Conservation (phyloP, 2,888 invertebrate genomes). For the Leucozona laternaria region DNA sequence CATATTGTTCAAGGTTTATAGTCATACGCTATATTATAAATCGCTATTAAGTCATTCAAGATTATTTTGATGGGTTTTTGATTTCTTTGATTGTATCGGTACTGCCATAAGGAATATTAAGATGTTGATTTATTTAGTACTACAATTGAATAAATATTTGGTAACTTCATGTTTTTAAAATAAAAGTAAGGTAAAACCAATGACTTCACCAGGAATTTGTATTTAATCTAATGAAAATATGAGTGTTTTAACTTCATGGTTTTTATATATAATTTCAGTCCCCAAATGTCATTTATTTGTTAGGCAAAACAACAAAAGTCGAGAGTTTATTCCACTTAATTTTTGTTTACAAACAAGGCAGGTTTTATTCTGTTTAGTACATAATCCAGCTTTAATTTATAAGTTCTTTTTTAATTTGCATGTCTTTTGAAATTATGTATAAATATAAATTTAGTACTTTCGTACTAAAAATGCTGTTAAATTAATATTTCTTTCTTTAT, state of each 20-base stretch:
- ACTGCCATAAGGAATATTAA: neutral
- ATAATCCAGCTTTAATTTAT: too few relatives aligned
- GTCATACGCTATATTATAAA: neutral
- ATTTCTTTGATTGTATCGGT: neutral
- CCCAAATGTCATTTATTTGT: too few relatives aligned
- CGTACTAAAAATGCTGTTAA: neutral
- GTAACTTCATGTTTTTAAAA: neutral
- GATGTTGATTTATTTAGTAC: neutral
- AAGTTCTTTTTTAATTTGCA: too few relatives aligned
- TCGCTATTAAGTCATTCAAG: neutral
- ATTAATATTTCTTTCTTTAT: too few relatives aligned
- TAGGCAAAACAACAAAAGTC: too few relatives aligned
- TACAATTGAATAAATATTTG: neutral
- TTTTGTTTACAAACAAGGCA: too few relatives aligned
- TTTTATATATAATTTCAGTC: too few relatives aligned
- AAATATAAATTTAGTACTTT: neutral
- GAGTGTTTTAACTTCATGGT: neutral
- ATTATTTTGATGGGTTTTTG: neutral
- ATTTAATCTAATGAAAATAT: neutral
- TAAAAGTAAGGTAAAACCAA: neutral
- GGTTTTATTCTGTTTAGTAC: too few relatives aligned
- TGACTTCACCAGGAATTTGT: neutral
- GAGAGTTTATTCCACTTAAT: too few relatives aligned
- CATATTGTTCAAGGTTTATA: conserved; percentile 4
- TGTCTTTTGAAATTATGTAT: too few relatives aligned